Conservation (phyloP, 2,113 vertebrate species). For the Eonycteris spelaea region DNA sequence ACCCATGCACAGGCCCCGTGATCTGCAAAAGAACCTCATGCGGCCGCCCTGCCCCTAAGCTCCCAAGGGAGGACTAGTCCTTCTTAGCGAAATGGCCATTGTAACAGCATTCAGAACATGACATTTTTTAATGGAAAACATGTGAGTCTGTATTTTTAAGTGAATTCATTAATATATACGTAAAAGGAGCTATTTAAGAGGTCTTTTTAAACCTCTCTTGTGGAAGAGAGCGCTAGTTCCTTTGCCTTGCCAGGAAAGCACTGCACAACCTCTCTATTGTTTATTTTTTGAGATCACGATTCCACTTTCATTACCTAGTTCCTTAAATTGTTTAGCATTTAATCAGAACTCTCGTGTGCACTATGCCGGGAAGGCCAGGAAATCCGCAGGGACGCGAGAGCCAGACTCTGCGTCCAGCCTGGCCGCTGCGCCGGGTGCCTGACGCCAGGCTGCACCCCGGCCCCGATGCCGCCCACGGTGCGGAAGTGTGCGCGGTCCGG, state of each 20-base stretch:
- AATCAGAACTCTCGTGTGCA: not conserved
- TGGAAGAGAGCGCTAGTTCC: not conserved
- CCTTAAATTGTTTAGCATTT: not conserved
- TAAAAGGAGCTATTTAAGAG: not conserved
- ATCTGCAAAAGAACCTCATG: not conserved
- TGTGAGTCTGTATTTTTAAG: not conserved
- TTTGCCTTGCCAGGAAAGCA: not conserved
- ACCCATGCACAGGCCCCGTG: not conserved
- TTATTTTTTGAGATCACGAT: not conserved
- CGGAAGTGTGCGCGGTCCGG: fast-evolving
- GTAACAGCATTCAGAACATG: not conserved
- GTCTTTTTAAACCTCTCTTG: not conserved
- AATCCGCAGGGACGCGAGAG: not conserved
- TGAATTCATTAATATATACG: not conserved
- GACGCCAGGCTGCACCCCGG: fast-evolving
- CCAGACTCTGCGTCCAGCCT: not conserved
- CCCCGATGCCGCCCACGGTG: fast-evolving
- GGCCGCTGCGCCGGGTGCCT: fast-evolving
- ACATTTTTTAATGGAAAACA: not conserved
- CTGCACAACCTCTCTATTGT: not conserved
- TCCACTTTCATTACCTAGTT: not conserved
- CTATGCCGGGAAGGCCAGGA: not conserved
- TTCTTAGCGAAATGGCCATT: not conserved
- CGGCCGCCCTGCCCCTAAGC: not conserved
- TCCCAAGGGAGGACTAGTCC: not conserved